Evolutionary conservation across 2,113 vertebrate species (phyloP), one percentile per base, ranked within the genome.

Genomic region (Hippocampus mohnikei): DNA sequence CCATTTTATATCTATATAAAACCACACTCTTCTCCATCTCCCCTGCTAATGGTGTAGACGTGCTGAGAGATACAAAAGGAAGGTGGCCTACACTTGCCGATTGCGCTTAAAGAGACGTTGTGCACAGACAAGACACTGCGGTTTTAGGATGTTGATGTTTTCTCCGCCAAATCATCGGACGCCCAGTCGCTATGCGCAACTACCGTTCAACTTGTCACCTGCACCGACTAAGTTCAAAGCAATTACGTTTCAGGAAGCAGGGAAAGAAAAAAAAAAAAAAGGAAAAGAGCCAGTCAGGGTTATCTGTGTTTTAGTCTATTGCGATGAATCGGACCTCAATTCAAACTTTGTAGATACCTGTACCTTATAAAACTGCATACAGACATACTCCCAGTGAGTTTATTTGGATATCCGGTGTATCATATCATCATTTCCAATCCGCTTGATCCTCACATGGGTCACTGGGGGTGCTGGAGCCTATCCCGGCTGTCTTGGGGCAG

Each of bases 31-130:
- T 52, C 27, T 25, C 53, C 40, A 40, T 66, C 69, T 60, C 27
- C 15, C 23, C 13, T 5, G 15, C 44, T 74, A 80, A 77, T 79
- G 68, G 73, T 74, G 55, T 67, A 65, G 40, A 53, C 68, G 61
- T 66, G 67, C 72, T 62, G 63, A 65, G 52, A 69, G 53, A 66
- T 37, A 18, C 20, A 66, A 23, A 56, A 72, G 21, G 72, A 71
- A 66, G 66, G 11, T 77, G 76, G 70, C 58, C 25, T 59, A 5
- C 58, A 33, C 58, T 59, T 60, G 13, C 48, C 21, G 52, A 0
- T 48, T 46, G 18, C 13, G 2, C 44, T 23, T 20, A 71, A 52
- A 52, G 29, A 1, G 8, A 63, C 46, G 41, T 52, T 53, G 23
- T 48, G 61, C 11, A 18, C 11, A 62, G 20, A 52, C 27, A 41